Percentiles rank a stretch among this genome's conserved stretches.
Evolutionary conservation across 2,888 invertebrate species (phyloP).

Genomic region (Ethmia dodecea): DNA sequence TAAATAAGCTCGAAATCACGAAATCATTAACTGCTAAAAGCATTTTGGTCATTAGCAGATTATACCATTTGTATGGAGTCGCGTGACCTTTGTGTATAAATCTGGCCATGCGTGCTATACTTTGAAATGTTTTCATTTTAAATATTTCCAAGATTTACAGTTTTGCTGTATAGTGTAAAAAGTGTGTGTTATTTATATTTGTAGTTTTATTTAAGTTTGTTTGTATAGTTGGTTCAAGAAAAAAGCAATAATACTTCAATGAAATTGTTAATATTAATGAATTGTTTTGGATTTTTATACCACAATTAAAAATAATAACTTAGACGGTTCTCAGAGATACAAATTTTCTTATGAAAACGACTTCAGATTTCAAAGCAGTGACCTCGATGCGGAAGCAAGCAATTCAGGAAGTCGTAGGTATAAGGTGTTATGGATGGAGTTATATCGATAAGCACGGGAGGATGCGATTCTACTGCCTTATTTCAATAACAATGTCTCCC

Average conservation of each 20-base stretch:
- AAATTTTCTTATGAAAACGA: too few relatives aligned
- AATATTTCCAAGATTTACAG: neutral
- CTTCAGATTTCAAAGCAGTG: too few relatives aligned
- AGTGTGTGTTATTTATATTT: too few relatives aligned
- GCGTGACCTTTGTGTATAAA: slow-evolving; percentile 42
- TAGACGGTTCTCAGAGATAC: too few relatives aligned
- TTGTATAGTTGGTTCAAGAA: too few relatives aligned
- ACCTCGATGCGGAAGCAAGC: slow-evolving; percentile 40
- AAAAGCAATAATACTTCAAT: too few relatives aligned
- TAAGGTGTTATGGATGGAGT: slow-evolving; percentile 46
- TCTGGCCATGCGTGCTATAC: slow-evolving; percentile 41
- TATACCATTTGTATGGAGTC: slow-evolving; percentile 37
- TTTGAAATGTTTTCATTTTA: slow-evolving; percentile 41
- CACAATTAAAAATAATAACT: too few relatives aligned
- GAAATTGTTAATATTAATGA: too few relatives aligned
- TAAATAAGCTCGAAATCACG: slow-evolving; percentile 8
- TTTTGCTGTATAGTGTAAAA: too few relatives aligned
- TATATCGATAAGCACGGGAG: slow-evolving; percentile 49
- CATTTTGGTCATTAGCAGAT: slow-evolving; percentile 50
- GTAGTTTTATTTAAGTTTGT: too few relatives aligned
- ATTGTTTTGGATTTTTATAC: too few relatives aligned
- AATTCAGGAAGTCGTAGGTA: slow-evolving; percentile 33
- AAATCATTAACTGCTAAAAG: slow-evolving; percentile 38
- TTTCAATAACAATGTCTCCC: slow-evolving; percentile 61
- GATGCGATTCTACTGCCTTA: slow-evolving; percentile 50